phyloP scores from a whole-genome alignment of 2,113 vertebrate species.

The Tenrec ecaudatus region DNA sequence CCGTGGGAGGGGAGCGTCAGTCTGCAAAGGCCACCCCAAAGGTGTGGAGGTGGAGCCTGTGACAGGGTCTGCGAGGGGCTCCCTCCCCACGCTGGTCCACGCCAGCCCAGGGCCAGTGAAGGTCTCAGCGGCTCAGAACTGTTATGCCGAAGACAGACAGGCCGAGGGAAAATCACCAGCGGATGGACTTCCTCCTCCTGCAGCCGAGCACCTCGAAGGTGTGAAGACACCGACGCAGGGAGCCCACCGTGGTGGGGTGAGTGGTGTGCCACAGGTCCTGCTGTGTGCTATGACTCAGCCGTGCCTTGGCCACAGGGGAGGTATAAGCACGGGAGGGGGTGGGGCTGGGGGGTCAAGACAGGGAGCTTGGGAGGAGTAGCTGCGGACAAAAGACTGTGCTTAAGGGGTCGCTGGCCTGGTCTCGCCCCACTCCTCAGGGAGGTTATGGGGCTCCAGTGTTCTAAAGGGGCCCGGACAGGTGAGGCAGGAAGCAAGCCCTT shows the following conservation, averaged over 20 bases:
- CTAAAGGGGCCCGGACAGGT: not conserved
- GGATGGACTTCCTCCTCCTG: not conserved
- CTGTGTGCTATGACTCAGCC: not conserved
- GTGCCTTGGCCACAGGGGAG: not conserved
- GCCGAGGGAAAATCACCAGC: not conserved
- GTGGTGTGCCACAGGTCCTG: not conserved
- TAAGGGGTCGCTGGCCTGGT: not conserved
- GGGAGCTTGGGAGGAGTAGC: too few relatives aligned
- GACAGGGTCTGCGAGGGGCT: too few relatives aligned
- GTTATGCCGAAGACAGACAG: not conserved
- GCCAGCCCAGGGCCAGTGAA: not conserved
- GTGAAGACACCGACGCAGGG: not conserved
- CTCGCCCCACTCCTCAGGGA: not conserved
- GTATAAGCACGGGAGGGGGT: too few relatives aligned
- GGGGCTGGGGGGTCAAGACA: too few relatives aligned
- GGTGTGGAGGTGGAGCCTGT: not conserved
- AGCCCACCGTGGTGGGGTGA: not conserved
- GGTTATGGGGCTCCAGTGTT: accelerated
- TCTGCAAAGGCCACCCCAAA: not conserved
- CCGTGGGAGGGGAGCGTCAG: not conserved
- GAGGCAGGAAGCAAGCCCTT: not conserved
- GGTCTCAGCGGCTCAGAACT: not conserved
- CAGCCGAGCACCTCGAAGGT: not conserved
- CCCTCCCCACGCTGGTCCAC: not conserved
- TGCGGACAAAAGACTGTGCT: not conserved